A percentile compares a stretch with the other conserved stretches of the same genome.
phyloP scores from a whole-genome alignment of 1,140 invertebrate genomes.

The Drosophila busckii region DNA sequence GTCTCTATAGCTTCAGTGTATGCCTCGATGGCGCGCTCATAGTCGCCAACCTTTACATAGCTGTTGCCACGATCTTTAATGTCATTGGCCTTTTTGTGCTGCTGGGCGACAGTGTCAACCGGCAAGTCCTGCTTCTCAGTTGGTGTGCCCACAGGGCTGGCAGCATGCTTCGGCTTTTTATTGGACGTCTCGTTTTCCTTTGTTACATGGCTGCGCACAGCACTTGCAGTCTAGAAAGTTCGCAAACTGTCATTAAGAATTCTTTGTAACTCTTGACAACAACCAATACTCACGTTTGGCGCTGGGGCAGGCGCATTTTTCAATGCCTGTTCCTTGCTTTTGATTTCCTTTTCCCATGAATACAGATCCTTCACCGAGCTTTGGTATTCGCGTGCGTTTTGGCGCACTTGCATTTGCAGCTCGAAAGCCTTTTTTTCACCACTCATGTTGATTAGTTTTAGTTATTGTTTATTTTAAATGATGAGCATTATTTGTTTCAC shows the following conservation, averaged over 20 bases:
- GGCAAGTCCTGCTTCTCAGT: constrained; percentile 64
- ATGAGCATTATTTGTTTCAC: constrained; percentile 26
- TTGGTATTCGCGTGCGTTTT: constrained; percentile 87
- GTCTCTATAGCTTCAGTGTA: constrained; percentile 89
- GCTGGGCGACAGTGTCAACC: constrained; percentile 48
- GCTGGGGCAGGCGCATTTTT: constrained; percentile 36
- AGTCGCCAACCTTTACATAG: constrained; percentile 88
- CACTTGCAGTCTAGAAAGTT: constrained; percentile 31
- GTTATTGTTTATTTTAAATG: constrained; percentile 33
- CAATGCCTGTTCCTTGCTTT: constrained; percentile 85
- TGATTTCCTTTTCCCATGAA: constrained; percentile 91
- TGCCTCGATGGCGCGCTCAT: constrained; percentile 87
- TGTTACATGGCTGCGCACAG: constrained; percentile 50
- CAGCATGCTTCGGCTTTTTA: background rate
- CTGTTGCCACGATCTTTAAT: constrained; percentile 87
- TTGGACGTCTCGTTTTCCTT: background rate
- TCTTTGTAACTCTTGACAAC: background rate
- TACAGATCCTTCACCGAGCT: constrained; percentile 88
- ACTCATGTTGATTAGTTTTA: constrained; percentile 32
- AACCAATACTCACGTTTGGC: constrained; percentile 33
- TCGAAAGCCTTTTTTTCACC: constrained; percentile 80
- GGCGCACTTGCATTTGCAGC: constrained; percentile 84
- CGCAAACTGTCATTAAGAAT: background rate
- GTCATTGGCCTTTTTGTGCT: constrained; percentile 78
- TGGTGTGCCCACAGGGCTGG: constrained; percentile 26